Base-by-base conservation (phyloP, 2,888 invertebrate species). In the Catocala fraxini region DNA sequence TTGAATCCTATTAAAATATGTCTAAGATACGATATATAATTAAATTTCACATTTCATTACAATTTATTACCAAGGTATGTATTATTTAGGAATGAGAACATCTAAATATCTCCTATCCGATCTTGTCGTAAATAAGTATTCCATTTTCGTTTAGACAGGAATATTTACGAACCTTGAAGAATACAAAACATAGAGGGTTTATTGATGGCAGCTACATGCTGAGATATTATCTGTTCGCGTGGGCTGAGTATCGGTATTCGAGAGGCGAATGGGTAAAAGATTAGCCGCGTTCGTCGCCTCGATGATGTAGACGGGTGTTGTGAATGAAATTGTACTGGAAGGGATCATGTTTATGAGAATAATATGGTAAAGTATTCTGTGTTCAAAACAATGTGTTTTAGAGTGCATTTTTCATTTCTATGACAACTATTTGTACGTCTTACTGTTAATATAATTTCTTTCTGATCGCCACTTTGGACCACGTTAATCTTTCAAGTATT, bases 41-140 rank as follows among this genome's bases (percentile, higher is more conserved):
- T 25, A 3, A 25, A 25, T 25, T 25, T 25, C 3, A 25, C 25
- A 25, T 25, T 3, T 1, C 25, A 25, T 25, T 25, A 25, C 25
- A 25, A 25, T 25, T 25, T 25, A 25, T 25, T 25, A 25, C 1
- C 10, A 42, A 42, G 10, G n/a, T 12, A 6, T 12, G 5, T 6
- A 39, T n/a, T 7, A 10, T 41, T 49, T 56, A 25, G 13, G 12
- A 5, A 33, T 35, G 12, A n/a, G 12, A 35, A 12, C 12, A 25
- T 61, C 63, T 46, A 60, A 69, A 62, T 64, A 58, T 51, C 39
- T 59, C 46, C 34, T 15, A 59, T 53, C 43, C 39, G 10, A 49
- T 12, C 39, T 45, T 57, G 51, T 67, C 68, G 62, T 76, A 76
- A 76, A 76, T 73, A 68, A 64, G 47, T 61, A 65, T 64, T 65